A percentile compares a stretch with the other conserved stretches of the same genome.
phyloP scores from a whole-genome alignment of 2,888 invertebrate genomes.

The Pseudeuparius sepicola region DNA sequence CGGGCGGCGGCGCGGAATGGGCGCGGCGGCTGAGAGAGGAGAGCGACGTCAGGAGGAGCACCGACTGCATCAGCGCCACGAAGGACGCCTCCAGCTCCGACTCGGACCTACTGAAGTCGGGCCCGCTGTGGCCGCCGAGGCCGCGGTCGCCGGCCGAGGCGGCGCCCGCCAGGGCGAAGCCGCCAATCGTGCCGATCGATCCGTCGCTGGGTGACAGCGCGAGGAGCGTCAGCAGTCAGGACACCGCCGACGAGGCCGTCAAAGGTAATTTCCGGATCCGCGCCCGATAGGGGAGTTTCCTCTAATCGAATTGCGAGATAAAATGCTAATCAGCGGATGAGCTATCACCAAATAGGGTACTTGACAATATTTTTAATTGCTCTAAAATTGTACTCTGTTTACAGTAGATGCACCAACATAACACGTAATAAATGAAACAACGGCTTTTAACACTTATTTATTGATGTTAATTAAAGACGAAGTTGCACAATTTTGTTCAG shows the following conservation, averaged over 20 bases:
- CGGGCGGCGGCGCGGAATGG: slow-evolving; percentile 57
- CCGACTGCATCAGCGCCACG: slow-evolving; percentile 64
- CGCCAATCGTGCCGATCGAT: slow-evolving; percentile 35
- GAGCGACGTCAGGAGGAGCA: slow-evolving; percentile 46
- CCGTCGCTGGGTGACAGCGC: slow-evolving; percentile 45
- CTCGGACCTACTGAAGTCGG: slow-evolving; percentile 44
- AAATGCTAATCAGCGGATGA: too few relatives aligned
- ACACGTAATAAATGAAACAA: too few relatives aligned
- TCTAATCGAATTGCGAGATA: too few relatives aligned
- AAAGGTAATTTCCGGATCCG: slow-evolving; percentile 34
- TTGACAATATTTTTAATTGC: too few relatives aligned
- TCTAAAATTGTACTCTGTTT: too few relatives aligned
- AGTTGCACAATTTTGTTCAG: too few relatives aligned
- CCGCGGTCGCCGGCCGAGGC: slow-evolving; percentile 31
- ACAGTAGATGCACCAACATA: too few relatives aligned
- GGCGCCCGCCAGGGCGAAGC: slow-evolving; percentile 25
- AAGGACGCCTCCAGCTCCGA: slow-evolving; percentile 50
- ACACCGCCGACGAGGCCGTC: slow-evolving; percentile 42
- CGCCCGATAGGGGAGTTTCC: too few relatives aligned
- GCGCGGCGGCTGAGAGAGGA: slow-evolving; percentile 49
- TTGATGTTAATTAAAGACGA: too few relatives aligned
- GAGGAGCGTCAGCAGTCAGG: slow-evolving; percentile 47
- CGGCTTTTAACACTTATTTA: too few relatives aligned
- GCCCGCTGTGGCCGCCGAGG: slow-evolving; percentile 37
- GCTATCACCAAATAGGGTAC: too few relatives aligned